Conservation (phyloP, 53 echinoderm and acorn worm genomes). For the Apostichopus leukothele region DNA sequence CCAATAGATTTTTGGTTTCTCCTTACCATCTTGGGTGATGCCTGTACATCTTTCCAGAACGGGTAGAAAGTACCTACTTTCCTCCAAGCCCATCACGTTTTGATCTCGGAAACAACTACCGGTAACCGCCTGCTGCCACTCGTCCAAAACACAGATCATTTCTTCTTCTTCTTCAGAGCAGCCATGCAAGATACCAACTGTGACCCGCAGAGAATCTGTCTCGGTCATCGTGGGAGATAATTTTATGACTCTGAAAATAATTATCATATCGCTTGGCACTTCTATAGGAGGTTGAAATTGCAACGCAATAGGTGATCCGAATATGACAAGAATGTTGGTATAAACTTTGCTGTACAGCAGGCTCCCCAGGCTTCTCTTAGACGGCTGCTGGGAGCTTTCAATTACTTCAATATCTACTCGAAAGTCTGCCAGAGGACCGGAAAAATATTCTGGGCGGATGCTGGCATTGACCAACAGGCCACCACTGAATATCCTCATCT, state of each 20-base stretch:
- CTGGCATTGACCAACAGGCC: not conserved
- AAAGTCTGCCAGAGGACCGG: not conserved
- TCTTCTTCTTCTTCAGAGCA: not conserved
- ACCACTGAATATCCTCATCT: not conserved
- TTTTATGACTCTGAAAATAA: not conserved
- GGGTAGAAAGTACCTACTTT: not conserved
- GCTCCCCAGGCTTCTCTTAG: conserved; percentile 15
- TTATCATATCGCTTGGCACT: not conserved
- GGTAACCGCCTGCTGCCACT: not conserved
- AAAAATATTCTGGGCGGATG: not conserved
- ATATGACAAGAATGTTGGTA: not conserved
- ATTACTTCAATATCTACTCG: not conserved
- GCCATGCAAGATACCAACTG: not conserved
- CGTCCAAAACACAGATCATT: not conserved
- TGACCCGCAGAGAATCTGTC: not conserved
- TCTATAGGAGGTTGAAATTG: conserved; percentile 1
- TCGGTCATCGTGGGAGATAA: not conserved
- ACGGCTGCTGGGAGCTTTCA: not conserved
- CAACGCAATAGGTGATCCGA: not conserved
- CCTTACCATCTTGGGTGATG: conserved; percentile 1
- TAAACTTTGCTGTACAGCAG: conserved; percentile 5
- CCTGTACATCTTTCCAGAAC: conserved; percentile 2
- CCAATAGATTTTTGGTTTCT: too few relatives aligned
- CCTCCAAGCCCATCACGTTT: not conserved
- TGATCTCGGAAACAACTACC: not conserved